Conservation (phyloP, 92 coral and sea anemone genomes). For the Phenganax marumi region DNA sequence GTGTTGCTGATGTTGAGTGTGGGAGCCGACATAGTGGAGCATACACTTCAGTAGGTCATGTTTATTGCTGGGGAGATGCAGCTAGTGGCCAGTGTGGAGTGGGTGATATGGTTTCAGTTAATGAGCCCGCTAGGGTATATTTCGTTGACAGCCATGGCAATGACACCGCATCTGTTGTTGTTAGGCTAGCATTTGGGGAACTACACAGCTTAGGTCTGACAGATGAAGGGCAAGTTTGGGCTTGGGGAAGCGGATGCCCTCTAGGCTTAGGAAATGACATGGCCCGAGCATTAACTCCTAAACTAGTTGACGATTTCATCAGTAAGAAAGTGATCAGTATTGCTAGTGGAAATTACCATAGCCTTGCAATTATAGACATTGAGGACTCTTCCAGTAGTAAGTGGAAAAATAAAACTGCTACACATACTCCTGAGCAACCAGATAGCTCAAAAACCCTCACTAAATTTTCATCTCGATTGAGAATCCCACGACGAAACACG, state of each 20-base stretch:
- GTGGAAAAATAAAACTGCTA: not conserved
- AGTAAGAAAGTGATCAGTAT: slow-evolving; percentile 72
- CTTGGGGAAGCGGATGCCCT: slow-evolving; percentile 93
- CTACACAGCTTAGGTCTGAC: slow-evolving; percentile 77
- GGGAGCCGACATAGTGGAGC: slow-evolving; percentile 80
- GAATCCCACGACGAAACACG: not conserved
- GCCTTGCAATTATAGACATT: slow-evolving; percentile 69
- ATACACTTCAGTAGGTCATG: slow-evolving; percentile 68
- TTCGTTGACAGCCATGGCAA: slow-evolving; percentile 51
- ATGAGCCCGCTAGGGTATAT: slow-evolving; percentile 60
- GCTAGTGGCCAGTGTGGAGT: slow-evolving; percentile 94
- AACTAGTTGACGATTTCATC: slow-evolving; percentile 60
- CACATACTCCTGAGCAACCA: slow-evolving; percentile 21
- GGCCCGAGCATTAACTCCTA: slow-evolving; percentile 63
- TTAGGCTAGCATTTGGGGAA: slow-evolving; percentile 81
- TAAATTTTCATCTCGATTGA: slow-evolving; percentile 21
- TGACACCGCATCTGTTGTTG: slow-evolving; percentile 31
- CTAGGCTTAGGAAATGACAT: slow-evolving; percentile 67
- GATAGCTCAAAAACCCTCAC: slow-evolving; percentile 2
- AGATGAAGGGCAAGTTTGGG: slow-evolving; percentile 76
- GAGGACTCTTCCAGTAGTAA: slow-evolving; percentile 20
- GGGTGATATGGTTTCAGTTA: slow-evolving; percentile 59
- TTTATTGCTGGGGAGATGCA: slow-evolving; percentile 94
- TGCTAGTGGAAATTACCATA: slow-evolving; percentile 86
- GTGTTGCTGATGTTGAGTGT: slow-evolving; percentile 71